Evolutionary conservation across 1,140 invertebrate genomes (phyloP).

Genomic region (Microplitis demolitor): DNA sequence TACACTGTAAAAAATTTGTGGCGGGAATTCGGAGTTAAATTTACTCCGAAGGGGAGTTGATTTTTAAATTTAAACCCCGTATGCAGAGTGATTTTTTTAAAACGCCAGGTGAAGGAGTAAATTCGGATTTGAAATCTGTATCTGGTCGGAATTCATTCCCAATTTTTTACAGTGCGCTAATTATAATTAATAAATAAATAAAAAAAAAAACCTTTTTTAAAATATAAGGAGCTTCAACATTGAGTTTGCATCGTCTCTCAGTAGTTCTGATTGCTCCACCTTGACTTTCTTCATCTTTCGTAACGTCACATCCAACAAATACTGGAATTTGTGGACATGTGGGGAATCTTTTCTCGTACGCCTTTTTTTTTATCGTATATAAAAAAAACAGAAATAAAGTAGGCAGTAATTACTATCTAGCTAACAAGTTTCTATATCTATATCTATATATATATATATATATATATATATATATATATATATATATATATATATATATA

Average conservation of each 20-base stretch:
- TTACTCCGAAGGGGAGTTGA: no score
- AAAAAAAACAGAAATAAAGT: background rate
- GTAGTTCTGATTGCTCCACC: slow-evolving; percentile 82
- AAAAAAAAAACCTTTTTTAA: slow-evolving; percentile 81
- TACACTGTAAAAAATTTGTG: no score
- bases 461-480: background rate
- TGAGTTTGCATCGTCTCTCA: slow-evolving; percentile 89
- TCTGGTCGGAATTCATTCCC: no score
- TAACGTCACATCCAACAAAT: slow-evolving; percentile 87
- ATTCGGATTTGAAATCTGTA: no score
- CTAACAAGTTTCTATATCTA: background rate
- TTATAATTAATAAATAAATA: background rate
- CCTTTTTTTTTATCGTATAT: slow-evolving; percentile 63
- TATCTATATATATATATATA: slow-evolving; percentile 9
- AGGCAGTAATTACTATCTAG: slow-evolving; percentile 5
- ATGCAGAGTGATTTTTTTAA: no score
- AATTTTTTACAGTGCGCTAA: background rate
- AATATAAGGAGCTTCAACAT: slow-evolving; percentile 94
- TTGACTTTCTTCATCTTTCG: slow-evolving; percentile 76
- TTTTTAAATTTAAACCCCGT: no score
- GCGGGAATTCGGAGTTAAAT: no score
- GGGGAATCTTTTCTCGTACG: slow-evolving; percentile 92
- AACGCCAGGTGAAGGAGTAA: no score
- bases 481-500: slow-evolving; percentile 8
- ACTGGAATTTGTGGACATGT: slow-evolving; percentile 95